Base-by-base conservation (phyloP, 2,888 invertebrate genomes). In the Lasioglossum figueresi region DNA sequence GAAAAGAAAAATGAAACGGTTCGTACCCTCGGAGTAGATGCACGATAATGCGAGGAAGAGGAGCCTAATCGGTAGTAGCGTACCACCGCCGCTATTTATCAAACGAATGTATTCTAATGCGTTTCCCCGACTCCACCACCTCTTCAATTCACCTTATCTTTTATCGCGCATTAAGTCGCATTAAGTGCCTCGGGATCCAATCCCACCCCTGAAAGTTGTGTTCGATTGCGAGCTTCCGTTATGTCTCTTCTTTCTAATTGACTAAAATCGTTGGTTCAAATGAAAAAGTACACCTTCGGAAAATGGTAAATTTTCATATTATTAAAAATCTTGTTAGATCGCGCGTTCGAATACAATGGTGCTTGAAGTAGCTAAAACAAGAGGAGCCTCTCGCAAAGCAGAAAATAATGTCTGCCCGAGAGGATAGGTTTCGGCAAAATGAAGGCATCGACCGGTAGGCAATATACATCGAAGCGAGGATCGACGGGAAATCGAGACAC, bases 41-140 rank as follows among this genome's bases (percentile, higher is more conserved):
- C 52, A 31, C 76, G 85, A 86, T 86, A 86, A 76, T 75, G 71
- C 76, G 73, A 76, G 78, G 70, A 83, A 79, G 82, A 80, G 76
- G 23, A 70, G 76, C 63, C 82, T 86, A 86, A 86, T 85, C 86
- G 86, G 80, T 34, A 80, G 66, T 82, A 83, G 72, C 82, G 79
- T 84, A 77, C 79, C 73, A 45, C n/a, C 63, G 34, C 19, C 19
- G 77, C 79, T 45, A 86, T 86, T 85, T 89, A 89, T 88, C 90
- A 88, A 82, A 75, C 88, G 84, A 81, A 88, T 81, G 81, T 80
- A 87, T 79, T 84, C 80, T 79, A 87, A 84, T 34, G 80, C 81
- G 71, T 48, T 82, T 80, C 73, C 83, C 83, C 37, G 31, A 3
- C 40, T 40, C 34, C 63, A n/a, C 48, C 52, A 31, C 56, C n/a